Conservation (phyloP, 2,113 vertebrate genomes). For the Burhinus oedicnemus region DNA sequence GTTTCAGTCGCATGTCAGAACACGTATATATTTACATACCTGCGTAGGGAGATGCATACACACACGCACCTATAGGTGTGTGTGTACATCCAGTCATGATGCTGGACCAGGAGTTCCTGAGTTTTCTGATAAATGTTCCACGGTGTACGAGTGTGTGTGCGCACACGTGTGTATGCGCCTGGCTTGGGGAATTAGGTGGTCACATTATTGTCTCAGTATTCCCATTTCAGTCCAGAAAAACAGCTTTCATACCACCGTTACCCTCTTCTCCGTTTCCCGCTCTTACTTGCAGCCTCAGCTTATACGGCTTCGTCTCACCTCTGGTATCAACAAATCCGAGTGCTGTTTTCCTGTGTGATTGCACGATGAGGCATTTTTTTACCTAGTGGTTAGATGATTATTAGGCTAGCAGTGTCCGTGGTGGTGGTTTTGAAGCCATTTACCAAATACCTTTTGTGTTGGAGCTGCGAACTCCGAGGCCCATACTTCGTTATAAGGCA, state of each 20-base stretch:
- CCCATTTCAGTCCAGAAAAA: background rate
- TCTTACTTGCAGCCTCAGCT: background rate
- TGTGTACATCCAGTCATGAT: background rate
- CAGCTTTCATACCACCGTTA: background rate
- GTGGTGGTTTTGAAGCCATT: background rate
- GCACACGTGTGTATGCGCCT: background rate
- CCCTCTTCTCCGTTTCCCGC: background rate
- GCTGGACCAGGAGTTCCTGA: background rate
- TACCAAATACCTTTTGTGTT: background rate
- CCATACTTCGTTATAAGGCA: background rate
- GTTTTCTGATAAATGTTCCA: background rate
- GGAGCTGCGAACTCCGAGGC: background rate
- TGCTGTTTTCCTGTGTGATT: background rate
- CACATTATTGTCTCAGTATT: background rate
- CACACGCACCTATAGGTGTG: too few species aligned
- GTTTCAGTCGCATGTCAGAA: too few species aligned
- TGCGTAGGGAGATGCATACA: too few species aligned
- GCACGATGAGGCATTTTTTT: background rate
- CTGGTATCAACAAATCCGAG: background rate
- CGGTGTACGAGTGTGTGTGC: background rate
- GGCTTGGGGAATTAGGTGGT: background rate
- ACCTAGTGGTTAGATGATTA: too few species aligned
- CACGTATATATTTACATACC: too few species aligned
- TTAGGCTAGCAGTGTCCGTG: background rate
- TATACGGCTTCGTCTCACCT: background rate